A percentile compares a stretch with the other conserved stretches of the same genome.
Evolutionary conservation across 2,888 invertebrate genomes (phyloP).

Genomic region (Tinea semifulvella): DNA sequence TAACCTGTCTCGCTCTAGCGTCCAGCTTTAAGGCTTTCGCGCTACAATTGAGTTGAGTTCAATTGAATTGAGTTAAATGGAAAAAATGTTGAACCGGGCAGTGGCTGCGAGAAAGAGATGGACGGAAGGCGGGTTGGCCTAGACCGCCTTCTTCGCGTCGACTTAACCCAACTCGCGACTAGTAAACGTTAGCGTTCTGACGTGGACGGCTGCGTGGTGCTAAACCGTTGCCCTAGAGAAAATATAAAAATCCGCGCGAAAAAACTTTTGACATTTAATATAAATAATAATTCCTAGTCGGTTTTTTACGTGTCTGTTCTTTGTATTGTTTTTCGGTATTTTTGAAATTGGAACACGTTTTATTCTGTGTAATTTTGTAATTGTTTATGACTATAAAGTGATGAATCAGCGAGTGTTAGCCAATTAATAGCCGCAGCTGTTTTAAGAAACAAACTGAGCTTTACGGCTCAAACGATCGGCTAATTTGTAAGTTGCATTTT

Average conservation of each 20-base stretch:
- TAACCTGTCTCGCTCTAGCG: constrained; percentile 64
- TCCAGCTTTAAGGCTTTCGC: constrained; percentile 61
- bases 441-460: constrained; percentile 10
- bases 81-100: constrained; percentile 64
- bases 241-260: constrained; percentile 11
- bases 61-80: constrained; percentile 66
- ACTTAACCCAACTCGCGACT: constrained; percentile 60
- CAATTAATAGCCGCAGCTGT: constrained; percentile 30
- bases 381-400: constrained; percentile 49
- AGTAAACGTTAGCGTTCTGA: constrained; percentile 62
- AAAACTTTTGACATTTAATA: constrained; percentile 12
- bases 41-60: constrained; percentile 66
- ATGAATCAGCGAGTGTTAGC: constrained; percentile 64
- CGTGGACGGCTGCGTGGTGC: constrained; percentile 47
- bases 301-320: not conserved
- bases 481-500: constrained; percentile 8
- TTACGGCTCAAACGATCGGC: constrained; percentile 1
- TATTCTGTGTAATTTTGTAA: constrained; percentile 39
- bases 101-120: constrained; percentile 59
- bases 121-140: constrained; percentile 60
- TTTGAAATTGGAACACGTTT: constrained; percentile 29
- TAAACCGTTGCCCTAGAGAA: not conserved
- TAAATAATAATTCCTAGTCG: not conserved
- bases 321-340: not conserved
- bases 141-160: constrained; percentile 65